Conservation (phyloP, 1,140 invertebrate genomes). For the Brachionus angularis region DNA sequence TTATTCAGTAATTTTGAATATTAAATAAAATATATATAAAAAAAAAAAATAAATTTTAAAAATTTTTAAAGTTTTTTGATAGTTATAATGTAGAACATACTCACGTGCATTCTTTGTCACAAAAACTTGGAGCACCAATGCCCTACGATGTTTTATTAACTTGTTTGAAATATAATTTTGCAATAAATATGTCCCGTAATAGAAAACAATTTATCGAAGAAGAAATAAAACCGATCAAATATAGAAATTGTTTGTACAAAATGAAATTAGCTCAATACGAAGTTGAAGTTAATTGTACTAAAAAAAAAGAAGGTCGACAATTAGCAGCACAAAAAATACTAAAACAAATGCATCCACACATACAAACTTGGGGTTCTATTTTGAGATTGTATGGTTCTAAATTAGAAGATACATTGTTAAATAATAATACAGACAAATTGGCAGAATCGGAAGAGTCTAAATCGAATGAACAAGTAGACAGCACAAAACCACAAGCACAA, state of each 20-base stretch:
- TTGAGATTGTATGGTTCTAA: conserved; percentile 84
- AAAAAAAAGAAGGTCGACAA: conserved; percentile 96
- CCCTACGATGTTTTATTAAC: conserved; percentile 87
- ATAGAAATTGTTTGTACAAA: conserved; percentile 86
- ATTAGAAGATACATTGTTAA: background rate
- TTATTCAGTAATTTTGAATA: background rate
- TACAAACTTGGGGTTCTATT: conserved; percentile 88
- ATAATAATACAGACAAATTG: conserved; percentile 69
- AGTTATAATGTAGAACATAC: conserved; percentile 87
- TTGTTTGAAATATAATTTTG: conserved; percentile 70
- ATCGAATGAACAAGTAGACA: conserved; percentile 67
- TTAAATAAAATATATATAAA: no score
- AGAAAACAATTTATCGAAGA: conserved; percentile 79
- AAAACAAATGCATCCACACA: conserved; percentile 81
- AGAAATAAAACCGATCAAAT: conserved; percentile 78
- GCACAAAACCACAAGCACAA: no score
- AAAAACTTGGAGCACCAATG: conserved; percentile 85
- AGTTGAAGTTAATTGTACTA: conserved; percentile 69
- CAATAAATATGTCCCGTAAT: conserved; percentile 51
- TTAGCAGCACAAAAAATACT: conserved; percentile 88
- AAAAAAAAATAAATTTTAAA: background rate
- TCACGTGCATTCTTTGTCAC: conserved; percentile 83
- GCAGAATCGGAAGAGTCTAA: conserved; percentile 83
- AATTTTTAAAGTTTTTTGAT: conserved; percentile 74
- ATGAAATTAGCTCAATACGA: conserved; percentile 89